Percentiles rank a stretch among this genome's conserved stretches.
These are phyloP conservation scores for Lophochroa leadbeateri DNA, from an alignment of 2,113 vertebrate genomes.

Conservation along the genomic window DNA sequence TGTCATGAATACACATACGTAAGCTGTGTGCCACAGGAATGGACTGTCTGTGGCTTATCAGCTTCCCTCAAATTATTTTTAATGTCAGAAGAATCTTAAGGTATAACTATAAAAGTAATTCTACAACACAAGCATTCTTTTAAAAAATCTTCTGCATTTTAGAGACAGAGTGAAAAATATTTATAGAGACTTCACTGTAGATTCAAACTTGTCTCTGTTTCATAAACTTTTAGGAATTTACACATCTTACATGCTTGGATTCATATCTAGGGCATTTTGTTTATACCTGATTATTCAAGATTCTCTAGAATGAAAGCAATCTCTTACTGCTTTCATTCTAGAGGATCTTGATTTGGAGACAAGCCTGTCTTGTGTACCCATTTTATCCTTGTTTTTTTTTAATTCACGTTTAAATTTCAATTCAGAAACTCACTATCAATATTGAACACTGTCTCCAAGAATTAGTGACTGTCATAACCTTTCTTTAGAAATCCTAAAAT, in stretches of 20 bases:
- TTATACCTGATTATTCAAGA: neutral
- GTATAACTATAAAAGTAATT: neutral
- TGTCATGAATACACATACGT: neutral
- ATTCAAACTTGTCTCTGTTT: neutral
- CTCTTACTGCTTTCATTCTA: neutral
- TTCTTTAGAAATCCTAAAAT: neutral
- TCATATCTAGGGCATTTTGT: accelerated
- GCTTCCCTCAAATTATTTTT: neutral
- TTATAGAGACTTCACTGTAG: neutral
- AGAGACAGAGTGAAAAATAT: neutral
- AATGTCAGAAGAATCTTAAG: neutral
- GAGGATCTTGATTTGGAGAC: neutral
- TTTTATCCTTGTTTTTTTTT: neutral
- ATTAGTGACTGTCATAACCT: neutral
- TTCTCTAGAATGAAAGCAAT: neutral
- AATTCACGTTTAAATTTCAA: neutral
- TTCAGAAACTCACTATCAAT: neutral
- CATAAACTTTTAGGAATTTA: neutral
- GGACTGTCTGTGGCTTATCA: neutral
- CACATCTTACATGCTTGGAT: neutral
- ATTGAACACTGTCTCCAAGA: neutral
- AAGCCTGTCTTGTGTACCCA: neutral
- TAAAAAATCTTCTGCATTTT: neutral
- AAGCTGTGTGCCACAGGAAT: neutral
- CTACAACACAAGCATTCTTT: neutral